Percentiles rank a stretch among this genome's conserved stretches.
phyloP scores from a whole-genome alignment of 2,797 vertebrate genomes.

The Liparis tanakae region DNA sequence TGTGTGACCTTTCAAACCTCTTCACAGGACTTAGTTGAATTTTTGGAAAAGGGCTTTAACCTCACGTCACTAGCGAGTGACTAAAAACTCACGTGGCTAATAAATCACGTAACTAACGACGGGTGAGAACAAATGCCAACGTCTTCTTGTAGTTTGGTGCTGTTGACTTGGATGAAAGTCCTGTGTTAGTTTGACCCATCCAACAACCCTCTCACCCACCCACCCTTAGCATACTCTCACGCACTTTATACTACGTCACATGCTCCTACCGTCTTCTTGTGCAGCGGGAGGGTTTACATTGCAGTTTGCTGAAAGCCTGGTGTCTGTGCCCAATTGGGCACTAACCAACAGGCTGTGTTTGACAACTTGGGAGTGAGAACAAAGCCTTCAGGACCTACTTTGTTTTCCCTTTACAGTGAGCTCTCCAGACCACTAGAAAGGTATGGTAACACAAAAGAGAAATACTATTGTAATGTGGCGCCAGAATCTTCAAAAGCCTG shows the following conservation, averaged over 20 bases:
- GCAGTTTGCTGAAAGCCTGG: neutral
- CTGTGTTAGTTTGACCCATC: neutral
- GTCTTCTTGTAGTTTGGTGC: neutral
- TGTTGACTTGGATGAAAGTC: neutral
- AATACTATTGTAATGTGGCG: constrained; percentile 41
- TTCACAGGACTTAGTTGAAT: neutral
- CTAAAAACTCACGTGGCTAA: neutral
- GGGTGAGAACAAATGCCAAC: neutral
- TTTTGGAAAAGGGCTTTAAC: neutral
- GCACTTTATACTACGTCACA: neutral
- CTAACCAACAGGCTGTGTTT: neutral
- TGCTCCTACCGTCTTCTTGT: neutral
- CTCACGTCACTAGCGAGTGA: neutral
- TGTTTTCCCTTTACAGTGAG: constrained; percentile 27
- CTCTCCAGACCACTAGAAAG: constrained; percentile 38
- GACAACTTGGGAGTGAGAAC: neutral
- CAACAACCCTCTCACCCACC: neutral
- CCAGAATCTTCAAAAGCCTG: constrained; percentile 46
- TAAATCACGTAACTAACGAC: neutral
- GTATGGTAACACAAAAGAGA: constrained; percentile 43
- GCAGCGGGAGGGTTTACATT: neutral
- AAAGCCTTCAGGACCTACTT: constrained; percentile 31
- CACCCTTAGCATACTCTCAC: neutral
- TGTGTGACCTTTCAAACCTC: neutral
- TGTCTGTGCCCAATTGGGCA: neutral